These are phyloP conservation scores for Spinibarbus caldwelli DNA, from an alignment of 2,797 vertebrate genomes.

Conservation along the genomic window DNA sequence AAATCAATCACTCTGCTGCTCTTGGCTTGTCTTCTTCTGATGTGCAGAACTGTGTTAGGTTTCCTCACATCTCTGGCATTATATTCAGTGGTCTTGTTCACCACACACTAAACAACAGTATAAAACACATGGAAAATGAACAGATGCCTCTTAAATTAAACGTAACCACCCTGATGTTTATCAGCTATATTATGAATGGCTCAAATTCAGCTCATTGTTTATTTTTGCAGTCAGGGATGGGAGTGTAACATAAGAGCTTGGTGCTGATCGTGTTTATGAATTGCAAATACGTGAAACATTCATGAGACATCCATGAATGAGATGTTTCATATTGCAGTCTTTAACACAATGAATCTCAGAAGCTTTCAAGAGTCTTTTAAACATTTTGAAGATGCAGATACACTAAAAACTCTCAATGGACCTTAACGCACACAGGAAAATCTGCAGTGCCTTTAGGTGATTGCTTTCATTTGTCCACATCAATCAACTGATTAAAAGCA, in stretches of 20 bases:
- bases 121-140: conserved; percentile 43
- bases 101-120: conserved; percentile 15
- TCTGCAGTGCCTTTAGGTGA: neutral
- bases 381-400: neutral
- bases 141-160: conserved; percentile 50
- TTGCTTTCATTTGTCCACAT: conserved; percentile 7
- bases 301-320: conserved; percentile 17
- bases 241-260: conserved; percentile 40
- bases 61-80: conserved; percentile 8
- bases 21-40: conserved; percentile 2
- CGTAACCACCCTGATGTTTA: conserved; percentile 44
- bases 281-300: conserved; percentile 43
- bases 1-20: conserved; percentile 40
- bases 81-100: conserved; percentile 20
- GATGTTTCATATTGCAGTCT: neutral
- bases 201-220: conserved; percentile 48
- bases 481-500: conserved; percentile 19
- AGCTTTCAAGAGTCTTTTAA: conserved; percentile 15
- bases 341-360: conserved; percentile 2
- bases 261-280: conserved; percentile 43
- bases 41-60: neutral
- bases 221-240: conserved; percentile 41
- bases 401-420: neutral
- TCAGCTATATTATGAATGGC: conserved; percentile 51
- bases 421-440: conserved; percentile 1